phyloP scores from a whole-genome alignment of 2,888 invertebrate species.

The Belgica antarctica region DNA sequence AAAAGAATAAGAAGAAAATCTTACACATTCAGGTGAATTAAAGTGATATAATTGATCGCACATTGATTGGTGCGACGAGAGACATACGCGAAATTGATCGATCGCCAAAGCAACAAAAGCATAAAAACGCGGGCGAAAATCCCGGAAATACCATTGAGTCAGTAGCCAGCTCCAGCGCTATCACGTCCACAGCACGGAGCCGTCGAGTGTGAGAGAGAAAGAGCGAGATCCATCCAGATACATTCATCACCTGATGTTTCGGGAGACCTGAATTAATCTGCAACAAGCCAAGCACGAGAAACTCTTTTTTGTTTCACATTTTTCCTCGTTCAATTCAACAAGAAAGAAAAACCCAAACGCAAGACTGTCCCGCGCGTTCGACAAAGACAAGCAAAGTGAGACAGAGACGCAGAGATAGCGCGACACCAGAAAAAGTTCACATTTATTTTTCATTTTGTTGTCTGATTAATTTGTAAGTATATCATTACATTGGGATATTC shows the following conservation, averaged over 20 bases:
- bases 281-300: neutral
- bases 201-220: neutral
- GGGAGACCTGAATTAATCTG: neutral
- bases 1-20: conserved; percentile 7
- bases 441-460: conserved; percentile 43
- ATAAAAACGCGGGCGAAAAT: conserved; percentile 28
- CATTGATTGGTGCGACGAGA: neutral
- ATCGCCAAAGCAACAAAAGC: neutral
- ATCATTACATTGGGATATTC: conserved; percentile 10
- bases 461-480: conserved; percentile 43
- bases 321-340: neutral
- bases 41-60: conserved; percentile 14
- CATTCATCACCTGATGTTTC: conserved; percentile 4
- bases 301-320: neutral
- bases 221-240: neutral
- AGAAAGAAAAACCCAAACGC: neutral
- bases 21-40: conserved; percentile 16
- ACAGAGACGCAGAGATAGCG: neutral
- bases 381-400: too few species aligned
- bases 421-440: conserved; percentile 27
- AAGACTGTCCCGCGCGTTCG: neutral
- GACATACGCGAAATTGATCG: neutral
- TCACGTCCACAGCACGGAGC: neutral
- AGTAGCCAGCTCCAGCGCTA: conserved; percentile 24
- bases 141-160: conserved; percentile 42